Base-by-base conservation (phyloP, 2,113 vertebrate genomes). In the Nothoprocta perdicaria region DNA sequence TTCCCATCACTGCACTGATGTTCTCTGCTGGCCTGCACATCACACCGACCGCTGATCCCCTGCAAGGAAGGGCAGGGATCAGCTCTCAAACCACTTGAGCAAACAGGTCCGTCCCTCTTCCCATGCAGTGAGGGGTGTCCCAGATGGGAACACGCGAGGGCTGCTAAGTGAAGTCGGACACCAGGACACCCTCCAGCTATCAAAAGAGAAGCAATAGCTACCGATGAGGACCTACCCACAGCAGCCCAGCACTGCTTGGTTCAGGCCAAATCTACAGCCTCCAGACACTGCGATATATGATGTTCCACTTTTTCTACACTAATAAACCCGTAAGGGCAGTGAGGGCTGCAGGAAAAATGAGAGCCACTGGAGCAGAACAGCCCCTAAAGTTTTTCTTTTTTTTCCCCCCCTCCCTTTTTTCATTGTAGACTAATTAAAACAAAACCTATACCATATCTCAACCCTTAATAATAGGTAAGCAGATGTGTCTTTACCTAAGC, bases 391-490 rank as follows among this genome's bases (percentile, higher is more conserved):
- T 31, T 97, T 97, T 98, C 96, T 96, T 95, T 55, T 29, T 7
- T 55, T 29, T 7, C 16, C 16, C 45, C 16, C 16, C 15, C 45
- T 7, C 3, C 9, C 23, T 24, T 50, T 9, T 55, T 24, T 27
- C 12, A 97, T 97, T 72, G 0, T 74, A 38, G 86, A 96, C 97
- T 97, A 97, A 98, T 98, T 98, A 97, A 97, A 97, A 96, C 96
- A 95, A 95, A 94, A 96, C 94, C 94, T 93, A 65, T 71, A 92
- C 85, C 93, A 95, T 96, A 97, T 97, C 88, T 97, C 97, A 97
- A 61, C 77, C 84, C 94, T 94, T 97, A 97, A 97, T 96, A 97
- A 96, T 94, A 96, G 92, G 96, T 97, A 93, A 93, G 96, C 94
- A 97, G 96, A 97, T 96, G 96, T 96, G 97, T 96, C 83, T 77